A percentile compares a stretch with the other conserved stretches of the same genome.
Conservation (phyloP, 2,888 invertebrate species). For the Opisthograptis luteolata region DNA sequence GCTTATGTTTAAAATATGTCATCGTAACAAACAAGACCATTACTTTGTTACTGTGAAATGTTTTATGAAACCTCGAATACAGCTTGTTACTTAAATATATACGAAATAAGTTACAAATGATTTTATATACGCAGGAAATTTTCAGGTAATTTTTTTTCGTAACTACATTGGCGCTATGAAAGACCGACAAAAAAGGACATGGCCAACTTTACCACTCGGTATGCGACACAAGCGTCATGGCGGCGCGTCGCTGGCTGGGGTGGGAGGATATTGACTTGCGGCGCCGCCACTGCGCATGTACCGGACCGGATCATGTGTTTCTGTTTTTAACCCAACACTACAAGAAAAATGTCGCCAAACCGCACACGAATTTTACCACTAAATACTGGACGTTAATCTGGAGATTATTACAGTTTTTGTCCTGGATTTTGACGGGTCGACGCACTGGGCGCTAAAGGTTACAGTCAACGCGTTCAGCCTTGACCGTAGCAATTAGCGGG, state of each 20-base stretch:
- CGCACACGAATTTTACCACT: slow-evolving; percentile 6
- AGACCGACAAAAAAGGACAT: slow-evolving; percentile 46
- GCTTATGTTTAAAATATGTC: no score
- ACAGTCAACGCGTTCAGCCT: slow-evolving; percentile 51
- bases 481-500: slow-evolving; percentile 52
- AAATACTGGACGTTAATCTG: slow-evolving; percentile 2
- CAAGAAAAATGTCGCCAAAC: slow-evolving; percentile 52
- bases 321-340: slow-evolving; percentile 73
- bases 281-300: slow-evolving; percentile 77
- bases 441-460: slow-evolving; percentile 37
- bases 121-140: no score
- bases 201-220: slow-evolving; percentile 49
- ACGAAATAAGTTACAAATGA: no score
- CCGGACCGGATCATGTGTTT: slow-evolving; percentile 77
- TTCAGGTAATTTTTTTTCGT: background rate
- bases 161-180: slow-evolving; percentile 31
- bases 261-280: slow-evolving; percentile 83
- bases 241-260: slow-evolving; percentile 75
- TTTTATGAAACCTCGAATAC: no score
- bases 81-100: no score
- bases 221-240: slow-evolving; percentile 71
- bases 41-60: no score
- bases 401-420: slow-evolving; percentile 6
- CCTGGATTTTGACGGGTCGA: slow-evolving; percentile 23
- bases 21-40: no score